phyloP scores from a whole-genome alignment of 1,140 invertebrate genomes.

The Diuraphis noxia region DNA sequence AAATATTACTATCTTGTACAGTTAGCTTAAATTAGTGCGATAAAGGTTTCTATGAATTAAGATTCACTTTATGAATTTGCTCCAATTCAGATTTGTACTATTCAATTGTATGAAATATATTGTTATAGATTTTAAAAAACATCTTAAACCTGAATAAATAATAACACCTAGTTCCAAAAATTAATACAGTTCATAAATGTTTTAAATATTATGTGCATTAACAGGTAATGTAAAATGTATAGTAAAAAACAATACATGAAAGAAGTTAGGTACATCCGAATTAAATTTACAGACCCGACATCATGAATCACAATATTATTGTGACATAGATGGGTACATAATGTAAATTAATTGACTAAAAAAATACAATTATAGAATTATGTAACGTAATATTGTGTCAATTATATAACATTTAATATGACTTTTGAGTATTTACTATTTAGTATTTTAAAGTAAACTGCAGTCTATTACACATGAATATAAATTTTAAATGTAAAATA shows the following conservation, averaged over 20 bases:
- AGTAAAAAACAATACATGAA: neutral
- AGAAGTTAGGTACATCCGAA: neutral
- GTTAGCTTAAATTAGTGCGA: slow-evolving; percentile 19
- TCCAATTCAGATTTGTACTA: neutral
- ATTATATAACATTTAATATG: slow-evolving; percentile 17
- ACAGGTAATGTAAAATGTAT: neutral
- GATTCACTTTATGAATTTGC: neutral
- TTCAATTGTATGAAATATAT: neutral
- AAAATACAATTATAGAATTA: neutral
- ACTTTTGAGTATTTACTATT: neutral
- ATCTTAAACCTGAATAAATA: neutral
- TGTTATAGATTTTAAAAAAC: neutral
- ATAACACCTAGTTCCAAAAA: slow-evolving; percentile 32
- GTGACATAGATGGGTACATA: neutral
- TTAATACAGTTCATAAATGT: slow-evolving; percentile 28
- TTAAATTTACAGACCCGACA: neutral
- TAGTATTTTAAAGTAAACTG: neutral
- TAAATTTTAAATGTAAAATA: slow-evolving; percentile 40
- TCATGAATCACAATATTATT: neutral
- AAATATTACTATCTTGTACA: slow-evolving; percentile 48
- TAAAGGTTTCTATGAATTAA: neutral
- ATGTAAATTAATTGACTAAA: neutral
- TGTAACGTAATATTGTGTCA: neutral
- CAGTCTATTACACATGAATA: neutral
- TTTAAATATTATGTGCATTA: neutral